Conservation (phyloP, 2,797 vertebrate genomes). For the Myioborus melanocephalus region DNA sequence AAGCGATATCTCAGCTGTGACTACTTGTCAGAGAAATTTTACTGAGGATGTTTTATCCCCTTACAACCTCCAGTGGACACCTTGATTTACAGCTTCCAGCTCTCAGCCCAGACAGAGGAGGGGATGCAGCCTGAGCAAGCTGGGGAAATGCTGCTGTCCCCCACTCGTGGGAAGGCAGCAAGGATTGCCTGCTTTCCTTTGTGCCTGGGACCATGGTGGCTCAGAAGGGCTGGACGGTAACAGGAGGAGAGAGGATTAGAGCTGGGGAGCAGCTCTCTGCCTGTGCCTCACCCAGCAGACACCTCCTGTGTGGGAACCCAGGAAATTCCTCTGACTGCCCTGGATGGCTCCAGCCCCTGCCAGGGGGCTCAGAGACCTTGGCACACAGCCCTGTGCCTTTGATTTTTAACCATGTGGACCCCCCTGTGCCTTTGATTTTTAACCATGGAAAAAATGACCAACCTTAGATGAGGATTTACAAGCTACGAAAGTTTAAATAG, state of each 20-base stretch:
- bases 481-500: no score
- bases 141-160: background rate
- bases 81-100: slow-evolving; percentile 44
- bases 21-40: slow-evolving; percentile 59
- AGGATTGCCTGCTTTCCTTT: background rate
- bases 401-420: no score
- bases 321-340: no score
- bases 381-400: no score
- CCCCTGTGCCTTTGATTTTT: no score
- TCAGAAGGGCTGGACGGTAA: background rate
- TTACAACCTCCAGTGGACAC: background rate
- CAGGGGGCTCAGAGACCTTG: no score
- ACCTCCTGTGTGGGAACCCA: background rate
- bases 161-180: background rate
- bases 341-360: no score
- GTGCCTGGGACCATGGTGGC: background rate
- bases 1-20: slow-evolving; percentile 51
- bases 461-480: no score
- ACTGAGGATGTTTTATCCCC: slow-evolving; percentile 32
- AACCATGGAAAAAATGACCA: no score
- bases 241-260: background rate
- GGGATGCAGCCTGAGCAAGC: background rate
- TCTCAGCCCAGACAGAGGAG: slow-evolving; percentile 5
- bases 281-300: background rate
- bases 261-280: background rate